Evolutionary conservation across 1,140 invertebrate genomes (phyloP).

Genomic region (Caenorhabditis inopinata): DNA sequence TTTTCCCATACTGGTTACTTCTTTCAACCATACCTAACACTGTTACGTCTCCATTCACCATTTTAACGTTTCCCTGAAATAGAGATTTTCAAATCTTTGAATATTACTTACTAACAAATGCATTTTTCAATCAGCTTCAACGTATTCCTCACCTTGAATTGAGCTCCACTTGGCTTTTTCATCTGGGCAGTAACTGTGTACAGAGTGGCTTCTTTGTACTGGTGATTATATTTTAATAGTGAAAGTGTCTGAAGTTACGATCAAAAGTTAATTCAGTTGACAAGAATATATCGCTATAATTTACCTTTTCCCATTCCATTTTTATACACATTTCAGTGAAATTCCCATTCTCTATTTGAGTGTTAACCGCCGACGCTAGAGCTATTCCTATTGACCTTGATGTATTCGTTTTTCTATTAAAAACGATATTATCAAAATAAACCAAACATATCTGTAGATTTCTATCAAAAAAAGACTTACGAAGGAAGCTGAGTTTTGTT

Average conservation of each 20-base stretch:
- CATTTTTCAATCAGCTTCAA: too few species aligned
- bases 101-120: too few species aligned
- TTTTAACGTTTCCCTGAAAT: background rate
- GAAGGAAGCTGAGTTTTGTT: background rate
- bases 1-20: background rate
- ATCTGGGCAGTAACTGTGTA: background rate
- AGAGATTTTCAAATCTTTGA: too few species aligned
- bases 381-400: background rate
- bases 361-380: background rate
- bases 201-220: background rate
- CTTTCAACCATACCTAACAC: background rate
- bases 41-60: background rate
- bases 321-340: background rate
- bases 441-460: background rate
- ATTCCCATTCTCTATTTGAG: background rate
- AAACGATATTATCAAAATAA: background rate
- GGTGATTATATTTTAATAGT: background rate
- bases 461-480: background rate
- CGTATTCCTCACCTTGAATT: background rate
- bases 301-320: conserved; percentile 25
- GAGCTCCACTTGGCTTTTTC: background rate
- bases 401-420: background rate
- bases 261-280: background rate
- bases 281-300: too few species aligned
- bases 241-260: background rate